Base-by-base conservation (phyloP, 2,797 vertebrate species). In the Antrozous pallidus region DNA sequence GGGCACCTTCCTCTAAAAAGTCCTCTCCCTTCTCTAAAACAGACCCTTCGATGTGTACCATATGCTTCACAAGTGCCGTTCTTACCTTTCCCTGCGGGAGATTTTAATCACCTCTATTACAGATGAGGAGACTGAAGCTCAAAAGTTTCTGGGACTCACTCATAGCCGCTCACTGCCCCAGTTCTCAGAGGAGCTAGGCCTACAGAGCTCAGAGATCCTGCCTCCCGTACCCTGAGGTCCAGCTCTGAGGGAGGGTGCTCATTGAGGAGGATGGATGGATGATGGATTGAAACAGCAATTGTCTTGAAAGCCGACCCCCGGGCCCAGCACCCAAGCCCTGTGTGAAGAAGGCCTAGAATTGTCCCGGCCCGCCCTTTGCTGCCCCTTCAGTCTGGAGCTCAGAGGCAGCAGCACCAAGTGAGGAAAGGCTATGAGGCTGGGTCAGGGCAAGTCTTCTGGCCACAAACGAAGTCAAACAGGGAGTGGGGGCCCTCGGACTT, bases 61-160 rank as follows among this genome's bases (percentile, higher is more conserved):
- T 22, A 61, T 4, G 38, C 49, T 61, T 79, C 40, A 42, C 67
- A 11, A 9, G 6, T 28, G 63, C 85, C 63, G 28, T 56, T 73
- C 49, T 90, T 94, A 94, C 91, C 83, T 93, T 94, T 88, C 79
- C 92, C 82, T 40, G 70, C 1, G 20, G 86, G 47, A 81, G 77
- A 36, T 80, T 75, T 92, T 88, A 90, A 65, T 49, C 79, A 83
- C 24, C 74, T 91, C 82, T 70, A 28, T 33, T 78, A 92, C 7
- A 80, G 75, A 42, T 54, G 92, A 92, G 58, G 33, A 94, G 92
- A 90, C 49, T 0, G 16, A 94, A 61, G 79, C 51, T 94, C 73
- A 86, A 88, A 70, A 79, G 56, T 65, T 83, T 83, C 70, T 51
- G 79, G 17, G 49, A 42, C 31, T 71, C n/a, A 45, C 56, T 10